Evolutionary conservation across 1,140 invertebrate species (phyloP).

Genomic region (Drosophila punjabiensis): DNA sequence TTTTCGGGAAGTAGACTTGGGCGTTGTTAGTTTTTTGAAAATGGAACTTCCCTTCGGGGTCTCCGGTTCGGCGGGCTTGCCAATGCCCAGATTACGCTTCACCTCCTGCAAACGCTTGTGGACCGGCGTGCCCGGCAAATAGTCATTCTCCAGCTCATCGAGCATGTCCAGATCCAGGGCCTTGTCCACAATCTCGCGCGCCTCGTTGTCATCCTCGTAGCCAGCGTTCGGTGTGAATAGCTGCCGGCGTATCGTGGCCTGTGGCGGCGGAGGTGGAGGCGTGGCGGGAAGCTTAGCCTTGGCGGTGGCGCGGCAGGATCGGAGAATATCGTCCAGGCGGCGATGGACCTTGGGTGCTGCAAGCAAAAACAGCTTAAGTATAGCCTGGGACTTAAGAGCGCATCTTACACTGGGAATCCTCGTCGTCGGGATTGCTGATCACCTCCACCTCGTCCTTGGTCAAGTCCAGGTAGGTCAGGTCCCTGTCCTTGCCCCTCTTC

Average conservation of each 20-base stretch:
- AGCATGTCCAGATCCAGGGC: conserved; percentile 50
- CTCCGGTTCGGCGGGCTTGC: background rate
- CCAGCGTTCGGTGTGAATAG: conserved; percentile 70
- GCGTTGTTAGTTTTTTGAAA: conserved; percentile 9
- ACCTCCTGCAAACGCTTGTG: conserved; percentile 58
- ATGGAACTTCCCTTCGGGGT: conserved; percentile 22
- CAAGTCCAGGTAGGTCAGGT: conserved; percentile 72
- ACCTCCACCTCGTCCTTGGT: conserved; percentile 69
- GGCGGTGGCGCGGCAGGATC: conserved; percentile 46
- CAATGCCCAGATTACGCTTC: conserved; percentile 41
- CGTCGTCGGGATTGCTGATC: conserved; percentile 43
- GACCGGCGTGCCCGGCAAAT: conserved; percentile 57
- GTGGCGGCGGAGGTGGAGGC: background rate
- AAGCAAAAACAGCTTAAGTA: background rate
- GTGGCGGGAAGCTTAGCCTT: conserved; percentile 49
- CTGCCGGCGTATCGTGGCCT: conserved; percentile 49
- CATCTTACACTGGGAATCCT: conserved; percentile 18
- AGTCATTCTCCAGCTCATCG: conserved; percentile 49
- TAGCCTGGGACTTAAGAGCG: background rate
- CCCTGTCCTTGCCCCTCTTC: background rate
- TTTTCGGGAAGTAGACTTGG: conserved; percentile 7
- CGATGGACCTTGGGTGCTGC: conserved; percentile 26
- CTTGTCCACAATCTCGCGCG: conserved; percentile 42
- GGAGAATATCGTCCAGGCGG: conserved; percentile 65
- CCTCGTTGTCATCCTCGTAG: conserved; percentile 47